Conservation (phyloP, 2,113 vertebrate species). For the human (Homo sapiens) region GRCh38 chr4:98903001-98903500, state of each 20-base stretch:
- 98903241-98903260: neutral
- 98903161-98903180: neutral
- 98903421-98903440: no score
- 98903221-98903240: neutral
- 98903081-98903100: neutral
- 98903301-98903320: neutral
- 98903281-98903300: neutral
- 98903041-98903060: conserved; percentile 8
- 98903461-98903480: no score
- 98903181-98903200: neutral
- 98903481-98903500: no score
- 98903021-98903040: neutral
- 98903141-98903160: neutral
- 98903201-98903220: neutral
- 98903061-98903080: neutral
- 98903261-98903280: neutral
- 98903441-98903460: no score
- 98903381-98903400: no score
- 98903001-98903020: neutral
- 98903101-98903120: neutral
- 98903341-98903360: neutral
- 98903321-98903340: neutral
- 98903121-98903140: neutral
- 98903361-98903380: no score
- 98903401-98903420: no score